These are phyloP conservation scores for Aradus depressus DNA, from an alignment of 2,888 invertebrate species.

Conservation along the genomic window DNA sequence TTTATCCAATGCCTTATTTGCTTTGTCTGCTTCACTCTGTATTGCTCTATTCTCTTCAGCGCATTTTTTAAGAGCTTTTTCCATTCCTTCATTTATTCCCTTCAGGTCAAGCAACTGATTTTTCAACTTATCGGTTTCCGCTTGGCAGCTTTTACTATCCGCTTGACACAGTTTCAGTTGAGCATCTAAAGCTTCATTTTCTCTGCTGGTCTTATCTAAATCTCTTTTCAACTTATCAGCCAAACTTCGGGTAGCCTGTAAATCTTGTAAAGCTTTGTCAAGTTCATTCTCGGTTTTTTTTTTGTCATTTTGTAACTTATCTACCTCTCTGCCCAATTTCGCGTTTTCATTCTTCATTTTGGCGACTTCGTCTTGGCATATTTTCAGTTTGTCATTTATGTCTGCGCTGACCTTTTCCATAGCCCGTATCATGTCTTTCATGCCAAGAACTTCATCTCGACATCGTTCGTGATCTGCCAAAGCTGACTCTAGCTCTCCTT, in stretches of 20 bases:
- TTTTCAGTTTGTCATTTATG: slow-evolving; percentile 2
- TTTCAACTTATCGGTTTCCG: slow-evolving; percentile 15
- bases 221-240: slow-evolving; percentile 11
- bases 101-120: slow-evolving; percentile 12
- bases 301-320: not conserved
- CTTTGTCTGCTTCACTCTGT: slow-evolving; percentile 2
- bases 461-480: not conserved
- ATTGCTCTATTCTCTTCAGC: not conserved
- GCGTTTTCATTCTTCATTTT: slow-evolving; percentile 9
- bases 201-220: slow-evolving; percentile 6
- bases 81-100: slow-evolving; percentile 11
- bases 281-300: slow-evolving; percentile 8
- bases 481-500: not conserved
- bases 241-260: slow-evolving; percentile 1
- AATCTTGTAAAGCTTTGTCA: not conserved
- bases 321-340: slow-evolving; percentile 6
- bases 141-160: slow-evolving; percentile 14
- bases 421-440: slow-evolving; percentile 4
- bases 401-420: slow-evolving; percentile 3
- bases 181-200: slow-evolving; percentile 9
- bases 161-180: slow-evolving; percentile 12
- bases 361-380: not conserved
- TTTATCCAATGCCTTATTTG: not conserved
- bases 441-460: slow-evolving; percentile 6
- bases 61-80: slow-evolving; percentile 6